Evolutionary conservation across 35 echinoderm and acorn worm genomes (phyloP).

Genomic region (Strongylocentrotus purpuratus): DNA sequence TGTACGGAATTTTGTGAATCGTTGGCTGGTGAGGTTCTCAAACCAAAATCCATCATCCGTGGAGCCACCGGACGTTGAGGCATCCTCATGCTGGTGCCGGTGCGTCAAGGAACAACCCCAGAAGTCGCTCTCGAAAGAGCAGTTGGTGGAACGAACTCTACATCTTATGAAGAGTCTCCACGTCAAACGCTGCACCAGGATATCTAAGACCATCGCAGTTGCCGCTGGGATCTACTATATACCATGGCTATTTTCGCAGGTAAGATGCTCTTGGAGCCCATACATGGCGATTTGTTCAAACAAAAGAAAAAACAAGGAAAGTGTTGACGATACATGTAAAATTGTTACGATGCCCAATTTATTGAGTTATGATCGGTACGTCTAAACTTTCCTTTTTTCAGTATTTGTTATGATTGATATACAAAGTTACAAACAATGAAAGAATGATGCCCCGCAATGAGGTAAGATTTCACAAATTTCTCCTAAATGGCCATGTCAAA

Average conservation of each 20-base stretch:
- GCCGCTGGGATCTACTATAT: conserved; percentile 59
- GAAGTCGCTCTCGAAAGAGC: conserved; percentile 25
- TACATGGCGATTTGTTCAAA: not conserved
- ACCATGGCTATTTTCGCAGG: conserved; percentile 58
- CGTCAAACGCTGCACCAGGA: conserved; percentile 63
- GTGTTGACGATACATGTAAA: too few relatives aligned
- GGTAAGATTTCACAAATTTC: too few relatives aligned
- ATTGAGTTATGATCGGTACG: too few relatives aligned
- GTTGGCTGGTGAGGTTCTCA: not conserved
- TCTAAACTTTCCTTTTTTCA: too few relatives aligned
- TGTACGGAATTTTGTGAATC: conserved; percentile 45
- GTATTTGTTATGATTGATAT: too few relatives aligned
- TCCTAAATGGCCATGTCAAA: too few relatives aligned
- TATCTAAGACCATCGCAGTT: conserved; percentile 62
- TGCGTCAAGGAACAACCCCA: conserved; percentile 16
- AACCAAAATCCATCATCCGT: not conserved
- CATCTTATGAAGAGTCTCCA: conserved; percentile 65
- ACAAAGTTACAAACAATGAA: too few relatives aligned
- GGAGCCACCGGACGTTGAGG: not conserved
- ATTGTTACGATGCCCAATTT: too few relatives aligned
- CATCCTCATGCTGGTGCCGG: not conserved
- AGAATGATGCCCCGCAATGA: too few relatives aligned
- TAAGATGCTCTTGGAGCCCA: conserved; percentile 11
- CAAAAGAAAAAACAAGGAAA: not conserved
- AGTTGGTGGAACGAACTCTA: conserved; percentile 60